Conservation (phyloP, 2,113 vertebrate genomes). For the Lagopus muta region DNA sequence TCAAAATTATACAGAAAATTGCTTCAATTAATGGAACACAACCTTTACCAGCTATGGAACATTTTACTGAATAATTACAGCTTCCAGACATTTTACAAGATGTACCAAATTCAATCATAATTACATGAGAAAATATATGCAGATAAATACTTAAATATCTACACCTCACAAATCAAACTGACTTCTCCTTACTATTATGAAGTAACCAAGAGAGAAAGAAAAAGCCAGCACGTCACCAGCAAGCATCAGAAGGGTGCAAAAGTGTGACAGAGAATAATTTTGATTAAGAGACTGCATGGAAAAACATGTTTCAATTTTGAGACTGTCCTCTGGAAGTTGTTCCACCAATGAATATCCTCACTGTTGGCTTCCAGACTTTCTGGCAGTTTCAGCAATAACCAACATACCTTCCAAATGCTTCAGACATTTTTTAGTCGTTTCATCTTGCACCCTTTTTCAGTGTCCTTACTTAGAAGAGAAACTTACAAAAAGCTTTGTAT, state of each 20-base stretch:
- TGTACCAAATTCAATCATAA: neutral
- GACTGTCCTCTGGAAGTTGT: neutral
- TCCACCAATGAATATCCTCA: neutral
- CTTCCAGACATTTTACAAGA: conserved; percentile 30
- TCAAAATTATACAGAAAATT: neutral
- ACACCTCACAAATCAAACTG: neutral
- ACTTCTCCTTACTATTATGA: neutral
- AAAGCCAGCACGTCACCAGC: neutral
- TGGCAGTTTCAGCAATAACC: neutral
- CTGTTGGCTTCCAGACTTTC: neutral
- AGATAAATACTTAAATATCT: neutral
- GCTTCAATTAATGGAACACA: conserved; percentile 24
- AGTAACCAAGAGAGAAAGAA: neutral
- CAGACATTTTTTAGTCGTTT: neutral
- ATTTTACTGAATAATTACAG: conserved; percentile 60
- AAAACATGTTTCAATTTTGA: neutral
- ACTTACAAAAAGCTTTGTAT: neutral
- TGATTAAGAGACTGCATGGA: neutral
- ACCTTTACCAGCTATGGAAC: conserved; percentile 1
- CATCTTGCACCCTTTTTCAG: neutral
- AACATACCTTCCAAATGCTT: neutral
- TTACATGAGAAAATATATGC: conserved; percentile 17
- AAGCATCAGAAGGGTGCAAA: neutral
- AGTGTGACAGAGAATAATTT: neutral
- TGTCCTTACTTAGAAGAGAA: neutral